Conservation (phyloP, 2,113 vertebrate species). For the Panthera tigris region DNA sequence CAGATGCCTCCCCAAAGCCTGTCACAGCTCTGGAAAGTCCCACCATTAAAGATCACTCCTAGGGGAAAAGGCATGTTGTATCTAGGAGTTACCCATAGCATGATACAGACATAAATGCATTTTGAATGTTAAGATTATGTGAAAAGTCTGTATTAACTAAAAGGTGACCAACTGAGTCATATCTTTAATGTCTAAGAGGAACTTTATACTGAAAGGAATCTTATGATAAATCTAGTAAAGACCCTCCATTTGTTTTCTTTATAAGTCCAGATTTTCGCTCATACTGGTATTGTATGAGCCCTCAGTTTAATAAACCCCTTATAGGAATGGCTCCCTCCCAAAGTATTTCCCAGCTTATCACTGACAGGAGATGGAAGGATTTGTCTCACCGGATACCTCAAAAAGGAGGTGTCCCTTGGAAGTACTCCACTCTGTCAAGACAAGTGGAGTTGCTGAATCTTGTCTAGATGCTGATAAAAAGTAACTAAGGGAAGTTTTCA, state of each 20-base stretch:
- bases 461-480: constrained; percentile 25
- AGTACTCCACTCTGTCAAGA: neutral
- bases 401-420: neutral
- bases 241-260: neutral
- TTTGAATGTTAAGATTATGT: neutral
- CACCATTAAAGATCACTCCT: neutral
- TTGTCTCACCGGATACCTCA: neutral
- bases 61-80: neutral
- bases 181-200: neutral
- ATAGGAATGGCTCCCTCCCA: neutral
- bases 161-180: neutral
- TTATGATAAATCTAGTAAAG: neutral
- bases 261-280: neutral
- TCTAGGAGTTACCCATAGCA: neutral
- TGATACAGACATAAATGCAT: neutral
- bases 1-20: neutral
- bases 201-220: neutral
- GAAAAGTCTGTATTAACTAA: neutral
- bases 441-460: neutral
- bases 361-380: neutral
- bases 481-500: neutral
- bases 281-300: neutral
- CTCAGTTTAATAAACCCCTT: neutral
- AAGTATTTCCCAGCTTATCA: neutral
- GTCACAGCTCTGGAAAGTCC: neutral